Base-by-base conservation (phyloP, 2,888 invertebrate species). In the Xestia xanthographa region DNA sequence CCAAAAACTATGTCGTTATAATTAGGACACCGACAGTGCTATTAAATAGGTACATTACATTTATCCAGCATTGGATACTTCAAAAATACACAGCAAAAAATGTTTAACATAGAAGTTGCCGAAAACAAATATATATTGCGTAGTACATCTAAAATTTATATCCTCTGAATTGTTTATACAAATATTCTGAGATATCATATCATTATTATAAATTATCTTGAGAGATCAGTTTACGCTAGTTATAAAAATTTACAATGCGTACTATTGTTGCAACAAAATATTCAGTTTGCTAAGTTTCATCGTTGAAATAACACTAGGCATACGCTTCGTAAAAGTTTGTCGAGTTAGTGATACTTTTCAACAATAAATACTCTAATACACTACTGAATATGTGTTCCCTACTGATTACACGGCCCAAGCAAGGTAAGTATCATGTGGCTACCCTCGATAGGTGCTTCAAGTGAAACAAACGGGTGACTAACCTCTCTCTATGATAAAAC, bases 171-270 rank as follows among this genome's bases (percentile, higher is more conserved):
- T 92, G 95, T 95, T 95, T 95, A 94, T 95, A 95, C 95, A 95
- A 93, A 95, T 95, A 95, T 94, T 94, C 92, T 94, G 95, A 95
- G 94, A 95, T 94, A 96, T 94, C 90, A 95, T 94, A 95, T 94
- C 90, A 92, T 95, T 94, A 94, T 94, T 95, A 95, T 93, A 96
- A 95, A 95, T 95, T 95, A 96, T 95, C 94, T 93, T 94, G 95
- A 95, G 96, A 96, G 96, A 96, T 96, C 96, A 96, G 95, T 95
- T 95, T 94, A 95, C 92, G 94, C 95, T 96, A 96, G 95, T 94
- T 95, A 95, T 95, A 95, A 95, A 95, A 95, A 95, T 95, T 94
- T 96, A 96, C 95, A 95, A 94, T 95, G 94, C 92, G 92, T 91
- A 93, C 92, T 94, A 92, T 94, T 92, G 93, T 92, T 93, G 95